These are phyloP conservation scores for Pelosia muscerda DNA, from an alignment of 2,888 invertebrate genomes.

Conservation along the genomic window DNA sequence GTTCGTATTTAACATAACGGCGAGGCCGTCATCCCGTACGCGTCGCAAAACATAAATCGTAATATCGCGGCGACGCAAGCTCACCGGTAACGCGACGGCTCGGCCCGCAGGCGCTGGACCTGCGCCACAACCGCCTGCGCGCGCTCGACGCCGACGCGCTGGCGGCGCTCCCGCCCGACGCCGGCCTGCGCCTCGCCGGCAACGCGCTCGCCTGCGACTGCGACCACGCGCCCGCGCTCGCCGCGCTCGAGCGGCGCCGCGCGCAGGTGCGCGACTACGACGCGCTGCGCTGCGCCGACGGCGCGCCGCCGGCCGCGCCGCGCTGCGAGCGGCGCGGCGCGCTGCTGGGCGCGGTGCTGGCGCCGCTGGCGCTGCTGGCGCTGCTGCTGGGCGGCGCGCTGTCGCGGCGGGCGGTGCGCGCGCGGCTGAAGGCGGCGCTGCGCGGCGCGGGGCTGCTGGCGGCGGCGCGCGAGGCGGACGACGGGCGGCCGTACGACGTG, in stretches of 20 bases:
- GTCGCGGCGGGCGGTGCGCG: constrained; percentile 36
- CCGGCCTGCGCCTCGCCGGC: constrained; percentile 20
- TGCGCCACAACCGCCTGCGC: constrained; percentile 32
- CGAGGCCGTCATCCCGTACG: no score
- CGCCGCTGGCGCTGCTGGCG: constrained; percentile 26
- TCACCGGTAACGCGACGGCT: no score
- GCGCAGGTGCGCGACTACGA: constrained; percentile 4
- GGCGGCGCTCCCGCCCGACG: constrained; percentile 16
- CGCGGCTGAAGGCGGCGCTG: constrained; percentile 31
- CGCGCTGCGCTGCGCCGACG: constrained; percentile 14
- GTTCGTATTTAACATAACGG: no score
- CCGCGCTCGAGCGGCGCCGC: constrained; percentile 10
- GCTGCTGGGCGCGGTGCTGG: constrained; percentile 3
- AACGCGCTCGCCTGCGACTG: constrained; percentile 9
- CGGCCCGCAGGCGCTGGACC: constrained; percentile 36
- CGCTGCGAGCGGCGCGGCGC: not conserved
- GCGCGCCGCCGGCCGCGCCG: constrained; percentile 10
- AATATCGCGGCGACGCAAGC: no score
- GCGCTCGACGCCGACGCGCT: not conserved
- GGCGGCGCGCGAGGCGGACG: constrained; percentile 41
- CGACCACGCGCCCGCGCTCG: not conserved
- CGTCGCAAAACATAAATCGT: no score
- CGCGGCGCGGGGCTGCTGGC: constrained; percentile 39
- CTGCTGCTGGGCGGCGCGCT: constrained; percentile 36
- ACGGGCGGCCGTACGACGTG: constrained; percentile 88